Conservation (phyloP, 1,140 invertebrate species). For the Aethina tumida region DNA sequence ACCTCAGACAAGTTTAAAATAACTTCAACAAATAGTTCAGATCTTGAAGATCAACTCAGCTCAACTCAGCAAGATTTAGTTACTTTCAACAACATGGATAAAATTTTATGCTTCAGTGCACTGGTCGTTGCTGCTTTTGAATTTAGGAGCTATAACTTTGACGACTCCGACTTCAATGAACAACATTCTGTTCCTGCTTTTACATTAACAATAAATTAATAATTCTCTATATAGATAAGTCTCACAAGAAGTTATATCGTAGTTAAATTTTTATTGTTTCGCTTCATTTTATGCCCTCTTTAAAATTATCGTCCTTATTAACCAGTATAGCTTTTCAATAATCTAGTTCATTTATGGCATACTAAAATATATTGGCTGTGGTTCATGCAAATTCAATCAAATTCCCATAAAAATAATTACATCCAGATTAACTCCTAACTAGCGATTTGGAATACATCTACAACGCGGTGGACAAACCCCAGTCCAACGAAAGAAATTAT, state of each 20-base stretch:
- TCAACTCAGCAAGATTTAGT: too few species aligned
- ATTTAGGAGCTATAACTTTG: constrained; percentile 20
- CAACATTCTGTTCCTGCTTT: constrained; percentile 5
- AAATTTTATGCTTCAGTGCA: constrained; percentile 7
- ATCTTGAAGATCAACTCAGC: too few species aligned
- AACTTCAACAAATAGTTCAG: too few species aligned
- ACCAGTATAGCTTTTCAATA: not conserved
- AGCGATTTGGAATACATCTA: not conserved
- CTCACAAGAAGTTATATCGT: too few species aligned
- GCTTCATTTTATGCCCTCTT: not conserved
- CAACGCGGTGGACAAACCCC: not conserved
- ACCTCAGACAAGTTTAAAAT: too few species aligned
- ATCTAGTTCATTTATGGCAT: constrained; percentile 1
- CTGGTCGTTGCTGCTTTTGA: constrained; percentile 9
- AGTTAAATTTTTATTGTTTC: not conserved
- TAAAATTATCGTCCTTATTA: too few species aligned
- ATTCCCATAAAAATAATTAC: too few species aligned
- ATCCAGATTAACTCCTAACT: constrained; percentile 9
- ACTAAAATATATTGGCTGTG: too few species aligned
- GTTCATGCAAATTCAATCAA: too few species aligned
- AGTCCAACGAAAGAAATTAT: constrained; percentile 11
- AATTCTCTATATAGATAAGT: not conserved
- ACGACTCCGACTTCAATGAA: constrained; percentile 25
- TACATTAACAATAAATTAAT: not conserved
- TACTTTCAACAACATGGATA: constrained; percentile 15